Percentiles rank a stretch among this genome's conserved stretches.
Conservation (phyloP, 2,797 vertebrate species). For the Ptychadena robeensis region DNA sequence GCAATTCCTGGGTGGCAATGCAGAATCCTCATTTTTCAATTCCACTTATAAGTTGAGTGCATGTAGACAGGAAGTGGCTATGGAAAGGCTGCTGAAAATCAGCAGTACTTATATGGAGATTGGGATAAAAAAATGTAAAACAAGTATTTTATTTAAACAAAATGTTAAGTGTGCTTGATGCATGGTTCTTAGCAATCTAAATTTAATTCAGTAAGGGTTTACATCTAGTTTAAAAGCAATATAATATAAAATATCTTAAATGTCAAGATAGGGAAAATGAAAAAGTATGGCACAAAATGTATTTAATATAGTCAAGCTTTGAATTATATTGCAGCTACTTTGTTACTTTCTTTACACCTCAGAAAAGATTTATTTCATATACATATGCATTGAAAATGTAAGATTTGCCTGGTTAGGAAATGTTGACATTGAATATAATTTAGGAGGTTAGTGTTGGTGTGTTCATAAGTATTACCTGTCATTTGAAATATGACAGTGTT, state of each 20-base stretch:
- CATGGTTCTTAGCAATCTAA: no score
- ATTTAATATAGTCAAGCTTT: neutral
- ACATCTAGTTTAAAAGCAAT: neutral
- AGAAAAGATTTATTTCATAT: conserved; percentile 28
- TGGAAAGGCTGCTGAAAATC: no score
- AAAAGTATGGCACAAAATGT: neutral
- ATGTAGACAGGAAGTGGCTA: no score
- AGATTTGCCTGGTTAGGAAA: conserved; percentile 62
- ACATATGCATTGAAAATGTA: conserved; percentile 71
- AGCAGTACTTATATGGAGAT: no score
- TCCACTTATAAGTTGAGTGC: no score
- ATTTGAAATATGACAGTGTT: conserved; percentile 78
- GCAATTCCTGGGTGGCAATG: no score
- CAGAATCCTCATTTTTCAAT: no score
- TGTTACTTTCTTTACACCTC: conserved; percentile 32
- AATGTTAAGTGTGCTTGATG: no score
- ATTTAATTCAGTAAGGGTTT: no score
- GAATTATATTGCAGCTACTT: neutral
- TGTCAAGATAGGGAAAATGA: neutral
- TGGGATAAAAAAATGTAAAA: no score
- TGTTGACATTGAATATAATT: conserved; percentile 79
- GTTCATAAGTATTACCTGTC: conserved; percentile 77
- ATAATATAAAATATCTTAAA: neutral
- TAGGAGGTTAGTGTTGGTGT: conserved; percentile 71
- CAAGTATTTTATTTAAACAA: no score